Evolutionary conservation across 2,113 vertebrate genomes (phyloP).

Genomic region (Nipponia nippon): DNA sequence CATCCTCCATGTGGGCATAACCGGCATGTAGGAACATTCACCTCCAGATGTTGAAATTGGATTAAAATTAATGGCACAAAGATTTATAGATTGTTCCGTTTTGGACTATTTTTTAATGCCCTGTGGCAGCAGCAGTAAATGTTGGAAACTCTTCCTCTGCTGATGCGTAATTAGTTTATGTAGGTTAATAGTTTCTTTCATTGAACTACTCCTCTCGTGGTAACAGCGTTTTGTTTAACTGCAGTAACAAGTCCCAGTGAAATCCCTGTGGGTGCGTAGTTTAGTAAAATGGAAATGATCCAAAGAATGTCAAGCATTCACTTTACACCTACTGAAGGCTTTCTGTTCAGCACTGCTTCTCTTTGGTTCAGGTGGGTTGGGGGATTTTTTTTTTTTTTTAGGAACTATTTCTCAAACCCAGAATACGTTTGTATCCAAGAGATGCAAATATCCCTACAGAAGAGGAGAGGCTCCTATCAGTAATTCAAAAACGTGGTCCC

Average conservation of each 20-base stretch:
- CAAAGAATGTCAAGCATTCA: neutral
- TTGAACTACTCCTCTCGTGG: neutral
- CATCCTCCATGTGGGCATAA: rapidly evolving
- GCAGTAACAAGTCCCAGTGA: neutral
- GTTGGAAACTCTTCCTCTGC: neutral
- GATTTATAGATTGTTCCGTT: neutral
- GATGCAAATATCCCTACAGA: neutral
- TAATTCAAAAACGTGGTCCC: neutral
- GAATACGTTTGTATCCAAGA: too few relatives aligned
- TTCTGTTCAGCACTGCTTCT: neutral
- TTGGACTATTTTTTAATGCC: neutral
- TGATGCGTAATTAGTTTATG: neutral
- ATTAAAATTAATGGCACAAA: neutral
- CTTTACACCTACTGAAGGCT: neutral
- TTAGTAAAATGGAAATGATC: neutral
- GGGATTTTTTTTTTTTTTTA: neutral
- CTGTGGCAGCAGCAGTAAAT: neutral
- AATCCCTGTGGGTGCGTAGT: neutral
- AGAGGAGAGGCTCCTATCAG: neutral
- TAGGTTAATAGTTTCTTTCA: neutral
- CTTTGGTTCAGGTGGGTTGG: neutral
- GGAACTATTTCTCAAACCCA: neutral
- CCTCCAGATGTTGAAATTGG: neutral
- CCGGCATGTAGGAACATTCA: neutral
- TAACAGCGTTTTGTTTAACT: neutral